Evolutionary conservation across 2,797 vertebrate genomes (phyloP).

Genomic region (Xenops minutus): DNA sequence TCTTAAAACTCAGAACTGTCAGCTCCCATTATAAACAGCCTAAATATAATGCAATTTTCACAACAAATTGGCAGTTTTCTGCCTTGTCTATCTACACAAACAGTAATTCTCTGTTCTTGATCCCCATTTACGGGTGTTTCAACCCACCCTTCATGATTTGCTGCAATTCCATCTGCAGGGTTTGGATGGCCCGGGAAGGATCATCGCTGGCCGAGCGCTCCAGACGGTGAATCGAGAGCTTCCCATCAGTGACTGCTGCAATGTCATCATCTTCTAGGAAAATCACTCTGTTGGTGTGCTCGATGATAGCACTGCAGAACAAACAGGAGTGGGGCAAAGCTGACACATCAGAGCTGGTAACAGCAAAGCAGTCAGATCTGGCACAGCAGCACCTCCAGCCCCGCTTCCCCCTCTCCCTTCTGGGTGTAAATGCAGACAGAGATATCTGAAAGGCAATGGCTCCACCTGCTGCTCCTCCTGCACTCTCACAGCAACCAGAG

Average conservation of each 20-base stretch:
- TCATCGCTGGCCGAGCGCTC: constrained; percentile 86
- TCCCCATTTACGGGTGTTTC: background rate
- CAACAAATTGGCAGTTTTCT: background rate
- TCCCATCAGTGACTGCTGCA: constrained; percentile 84
- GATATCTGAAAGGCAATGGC: constrained; percentile 55
- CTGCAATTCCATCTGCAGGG: constrained; percentile 94
- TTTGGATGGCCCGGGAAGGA: constrained; percentile 89
- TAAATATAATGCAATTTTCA: background rate
- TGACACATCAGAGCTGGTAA: background rate
- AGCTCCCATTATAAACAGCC: background rate
- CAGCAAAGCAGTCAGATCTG: background rate
- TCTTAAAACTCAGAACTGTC: background rate
- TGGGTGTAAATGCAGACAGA: background rate
- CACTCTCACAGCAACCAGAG: background rate
- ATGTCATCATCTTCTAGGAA: constrained; percentile 95
- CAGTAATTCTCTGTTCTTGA: background rate
- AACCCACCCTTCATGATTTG: constrained; percentile 95
- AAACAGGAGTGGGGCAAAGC: background rate
- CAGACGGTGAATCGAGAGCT: constrained; percentile 90
- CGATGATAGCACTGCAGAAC: constrained; percentile 87
- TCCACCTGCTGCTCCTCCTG: constrained; percentile 64
- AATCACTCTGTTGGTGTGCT: constrained; percentile 95
- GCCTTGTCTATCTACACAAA: background rate
- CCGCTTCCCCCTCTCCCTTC: background rate
- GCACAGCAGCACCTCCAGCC: background rate